Evolutionary conservation across 2,113 vertebrate species (phyloP), one percentile per base, ranked within the genome.

Genomic region (Solea senegalensis): DNA sequence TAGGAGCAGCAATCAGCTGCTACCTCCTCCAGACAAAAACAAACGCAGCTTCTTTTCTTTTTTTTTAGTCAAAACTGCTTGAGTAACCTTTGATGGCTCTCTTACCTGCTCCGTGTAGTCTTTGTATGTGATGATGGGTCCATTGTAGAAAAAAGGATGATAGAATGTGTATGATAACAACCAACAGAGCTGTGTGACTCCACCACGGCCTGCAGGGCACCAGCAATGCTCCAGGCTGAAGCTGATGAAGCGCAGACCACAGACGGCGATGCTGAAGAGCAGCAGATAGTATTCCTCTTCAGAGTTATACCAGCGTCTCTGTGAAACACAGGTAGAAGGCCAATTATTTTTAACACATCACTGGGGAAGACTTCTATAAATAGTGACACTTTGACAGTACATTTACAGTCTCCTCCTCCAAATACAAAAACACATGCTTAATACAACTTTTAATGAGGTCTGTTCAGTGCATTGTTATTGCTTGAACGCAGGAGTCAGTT

Each of bases 91-190:
- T 41, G 8, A 16, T 54, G 58, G 12, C 44, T 13, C 39, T 15
- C 76, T 92, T 90, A 98, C 97, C 95, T 98, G 95, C 21, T 89
- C 80, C 48, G 77, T 69, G 84, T 97, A 99, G 45, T 96, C 95
- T 74, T 91, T 93, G 77, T 95, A 98, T 39, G 87, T 95, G 78
- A 99, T 67, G 39, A 98, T 88, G 8, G 98, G 98, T 40, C 98
- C 98, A 0, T 99, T 98, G 93, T 97, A 97, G 93, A 99, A 96
- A 6, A 94, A 93, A 0, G 98, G 98, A 74, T 99, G 98, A 65
- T 99, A 99, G 84, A 99, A 99, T 34, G 95, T 93, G 1, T 98
- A 99, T 3, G 95, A 94, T 70, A 96, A 68, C 84, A 98, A 84
- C 94, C 96, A 96, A 54, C 76, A 83, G 13, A 98, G 92, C 0